Evolutionary conservation across 2,113 vertebrate species (phyloP), one percentile per base, ranked within the genome.

Genomic region (Willisornis vidua): DNA sequence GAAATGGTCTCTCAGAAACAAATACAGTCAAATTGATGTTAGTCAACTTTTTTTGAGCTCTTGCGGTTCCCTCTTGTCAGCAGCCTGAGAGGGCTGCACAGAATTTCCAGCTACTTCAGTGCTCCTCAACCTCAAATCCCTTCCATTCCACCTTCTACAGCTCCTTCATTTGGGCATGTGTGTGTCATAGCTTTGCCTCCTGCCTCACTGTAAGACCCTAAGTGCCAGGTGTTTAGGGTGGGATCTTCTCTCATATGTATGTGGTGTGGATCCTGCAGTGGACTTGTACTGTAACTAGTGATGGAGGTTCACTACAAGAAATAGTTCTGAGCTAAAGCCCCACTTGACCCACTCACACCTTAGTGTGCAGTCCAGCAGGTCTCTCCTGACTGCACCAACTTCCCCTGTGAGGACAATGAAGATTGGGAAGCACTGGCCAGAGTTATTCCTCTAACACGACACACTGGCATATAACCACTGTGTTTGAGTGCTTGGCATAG

Each of bases 331-430:
- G n/a, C n/a, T 45, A 29, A 79, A 85, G 28, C 16, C 14, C 22
- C 0, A 8, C 0, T 0, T n/a, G 57, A 37, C 4, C 7, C 31
- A 12, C 43, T 51, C n/a, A 25, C 7, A 10, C 8, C 14, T 31
- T 8, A 19, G 15, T 54, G 12, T 10, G 20, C 43, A 73, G 62
- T 62, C 12, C 54, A 57, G 19, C 1, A 0, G 12, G 14, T 29
- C 17, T 37, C 28, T 43, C 29, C 7, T 8, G 39, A 35, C 28
- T 57, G 8, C 43, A 33, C 49, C 58, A 25, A 58, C 19, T 10
- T 29, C 5, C 54, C 22, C 23, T 41, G 37, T 10, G 10, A 65
- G 28, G 43, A 22, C 19, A 54, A 29, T 75, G 65, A 54, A 31
- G n/a, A 31, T 1, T 51, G 12, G 58, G 28, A 72, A 35, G 20